Evolutionary conservation across 1,140 invertebrate species (phyloP), one percentile per base, ranked within the genome.

Genomic region (Limonius californicus): DNA sequence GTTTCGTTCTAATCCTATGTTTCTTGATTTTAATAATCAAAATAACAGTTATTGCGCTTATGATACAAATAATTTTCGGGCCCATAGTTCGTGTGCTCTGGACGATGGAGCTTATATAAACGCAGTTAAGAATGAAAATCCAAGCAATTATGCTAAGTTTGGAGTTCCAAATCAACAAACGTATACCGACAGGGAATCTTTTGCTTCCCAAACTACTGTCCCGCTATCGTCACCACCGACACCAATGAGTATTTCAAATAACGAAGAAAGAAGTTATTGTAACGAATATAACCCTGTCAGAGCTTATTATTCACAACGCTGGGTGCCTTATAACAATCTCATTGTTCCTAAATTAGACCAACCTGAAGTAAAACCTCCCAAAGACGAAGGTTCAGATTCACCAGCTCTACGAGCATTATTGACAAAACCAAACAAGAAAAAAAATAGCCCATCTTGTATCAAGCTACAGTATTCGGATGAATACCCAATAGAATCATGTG

Each of bases 321-420:
- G 23, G 23, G 9, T 27, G 23, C 9, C 23, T 4, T 27, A 27
- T 27, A 27, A 27, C 9, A 27, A 27, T 27, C 23, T 4, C 3
- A 27, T 27, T 27, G n/a, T n/a, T n/a, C 23, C 23, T 4, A 27
- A 27, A 27, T 3, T 27, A 27, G 23, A 45, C 3, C 9, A 3
- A 4, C 3, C 3, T 27, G 23, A 4, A 27, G 23, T 27, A 3
- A 9, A 27, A 45, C 42, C 4, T 6, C n/a, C 2, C 19, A 50
- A 9, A 50, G 45, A 18, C 2, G 45, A 21, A 18, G 2, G 15
- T 19, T 19, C 16, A 50, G 45, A 50, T 50, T 74, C 74, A 9
- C 75, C 77, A 6, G 75, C 80, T 8, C 62, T 82, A 55, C 66
- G 81, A 12, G 79, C 80, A 0, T 68, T 83, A 60, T 69, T 82